Base-by-base conservation (phyloP, 2,888 invertebrate genomes). In the Gari tellinella region DNA sequence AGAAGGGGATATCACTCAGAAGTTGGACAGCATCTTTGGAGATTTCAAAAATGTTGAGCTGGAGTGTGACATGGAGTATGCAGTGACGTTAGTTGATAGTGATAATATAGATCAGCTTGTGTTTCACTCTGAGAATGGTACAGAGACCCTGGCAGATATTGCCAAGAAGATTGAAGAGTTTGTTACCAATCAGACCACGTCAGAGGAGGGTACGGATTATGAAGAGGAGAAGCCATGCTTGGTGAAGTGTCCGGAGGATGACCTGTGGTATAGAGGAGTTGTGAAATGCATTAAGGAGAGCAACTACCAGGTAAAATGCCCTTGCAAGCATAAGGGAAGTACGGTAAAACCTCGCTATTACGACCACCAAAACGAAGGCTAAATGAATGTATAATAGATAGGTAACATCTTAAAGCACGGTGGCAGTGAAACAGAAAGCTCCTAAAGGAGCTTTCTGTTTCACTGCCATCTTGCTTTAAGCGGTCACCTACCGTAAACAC, bases 201-300 rank as follows among this genome's bases (percentile, higher is more conserved):
- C 94, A 82, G 91, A 91, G 26, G 85, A 92, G 14, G 90, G 92
- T 62, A 92, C 93, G 0, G 93, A 93, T 10, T 31, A 7, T 31
- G 83, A 65, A 62, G 12, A 90, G 92, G 5, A 88, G 92, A 2
- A 95, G 74, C 93, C 95, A 4, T 96, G 96, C 88, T 93, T 95
- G 21, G 95, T 95, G 5, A 55, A 53, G 37, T 64, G 63, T 61
- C 23, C 38, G 4, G 69, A 53, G 10, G 72, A 0, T 92, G 41
- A 48, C n/a, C 25, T 40, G 0, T 79, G 79, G 79, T 65, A 66
- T n/a, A 60, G 78, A 45, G 78, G 67, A 7, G 70, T 72, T 38
- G 19, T 72, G 1, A 31, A 31, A 31, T 31, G 10, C 31, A 31
- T 10, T 31, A 31, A 31, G 31, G 31, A 31, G 31, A 31, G 31